A percentile compares a stretch with the other conserved stretches of the same genome.
phyloP scores from a whole-genome alignment of 1,140 invertebrate genomes.

The Diuraphis noxia region DNA sequence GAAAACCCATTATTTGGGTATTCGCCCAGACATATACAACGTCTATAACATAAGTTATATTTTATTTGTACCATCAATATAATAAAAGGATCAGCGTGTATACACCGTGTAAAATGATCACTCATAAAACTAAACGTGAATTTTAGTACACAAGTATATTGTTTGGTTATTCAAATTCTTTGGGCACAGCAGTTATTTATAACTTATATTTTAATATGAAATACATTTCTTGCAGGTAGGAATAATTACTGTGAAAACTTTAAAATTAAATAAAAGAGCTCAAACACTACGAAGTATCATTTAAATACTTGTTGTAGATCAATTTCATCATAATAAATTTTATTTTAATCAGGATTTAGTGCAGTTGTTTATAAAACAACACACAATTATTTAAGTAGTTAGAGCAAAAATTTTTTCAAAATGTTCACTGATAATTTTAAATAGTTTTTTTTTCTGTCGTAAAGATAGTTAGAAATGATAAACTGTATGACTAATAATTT shows the following conservation, averaged over 20 bases:
- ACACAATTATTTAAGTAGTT: not conserved
- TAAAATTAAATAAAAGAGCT: not conserved
- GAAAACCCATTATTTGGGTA: not conserved
- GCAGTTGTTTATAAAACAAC: not conserved
- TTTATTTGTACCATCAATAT: not conserved
- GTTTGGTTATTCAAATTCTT: slow-evolving; percentile 1
- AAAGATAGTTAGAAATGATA: not conserved
- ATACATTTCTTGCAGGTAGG: not conserved
- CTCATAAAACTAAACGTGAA: slow-evolving; percentile 13
- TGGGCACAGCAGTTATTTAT: not conserved
- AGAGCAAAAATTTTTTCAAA: not conserved
- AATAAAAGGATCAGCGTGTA: not conserved
- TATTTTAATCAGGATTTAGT: slow-evolving; percentile 1
- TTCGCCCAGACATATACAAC: not conserved
- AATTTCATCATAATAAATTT: not conserved
- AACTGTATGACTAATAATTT: not conserved
- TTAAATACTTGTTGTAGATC: slow-evolving; percentile 3
- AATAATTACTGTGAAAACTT: slow-evolving; percentile 11
- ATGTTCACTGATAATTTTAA: not conserved
- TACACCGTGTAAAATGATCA: not conserved
- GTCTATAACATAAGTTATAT: not conserved
- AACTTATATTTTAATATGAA: not conserved
- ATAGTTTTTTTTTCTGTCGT: not conserved
- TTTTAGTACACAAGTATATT: not conserved
- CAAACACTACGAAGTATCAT: not conserved